Conservation (phyloP, 1,140 invertebrate genomes). For the Scaptomyza pallida region DNA sequence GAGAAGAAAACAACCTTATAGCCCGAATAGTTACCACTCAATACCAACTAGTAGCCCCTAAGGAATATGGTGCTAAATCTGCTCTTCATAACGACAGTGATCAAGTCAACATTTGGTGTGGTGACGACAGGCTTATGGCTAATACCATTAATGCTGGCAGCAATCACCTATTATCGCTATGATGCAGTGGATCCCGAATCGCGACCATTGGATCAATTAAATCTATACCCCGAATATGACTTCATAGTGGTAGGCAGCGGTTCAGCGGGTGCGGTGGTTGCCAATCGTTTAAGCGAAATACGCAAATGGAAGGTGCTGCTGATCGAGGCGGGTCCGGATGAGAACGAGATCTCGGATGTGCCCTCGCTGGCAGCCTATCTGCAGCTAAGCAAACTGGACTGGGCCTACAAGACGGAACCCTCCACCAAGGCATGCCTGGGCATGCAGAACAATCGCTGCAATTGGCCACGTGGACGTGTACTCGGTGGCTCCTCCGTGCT, state of each 20-base stretch:
- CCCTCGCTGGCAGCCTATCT: conserved; percentile 94
- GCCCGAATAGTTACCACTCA: too few species aligned
- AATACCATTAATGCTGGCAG: conserved; percentile 91
- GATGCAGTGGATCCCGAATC: conserved; percentile 92
- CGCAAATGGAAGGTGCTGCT: conserved; percentile 92
- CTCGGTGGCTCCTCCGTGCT: conserved; percentile 95
- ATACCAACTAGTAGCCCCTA: not conserved
- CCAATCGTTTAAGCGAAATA: conserved; percentile 94
- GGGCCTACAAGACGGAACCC: conserved; percentile 96
- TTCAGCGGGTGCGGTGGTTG: conserved; percentile 91
- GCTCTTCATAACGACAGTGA: conserved; percentile 89
- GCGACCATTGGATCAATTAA: conserved; percentile 86
- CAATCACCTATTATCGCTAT: conserved; percentile 92
- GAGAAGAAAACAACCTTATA: not conserved
- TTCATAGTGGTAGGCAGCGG: conserved; percentile 95
- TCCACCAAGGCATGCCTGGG: conserved; percentile 92
- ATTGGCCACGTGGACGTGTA: conserved; percentile 93
- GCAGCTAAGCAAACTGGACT: conserved; percentile 94
- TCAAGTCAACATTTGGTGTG: conserved; percentile 89
- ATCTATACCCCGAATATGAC: conserved; percentile 89
- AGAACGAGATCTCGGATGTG: conserved; percentile 95
- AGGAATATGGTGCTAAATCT: conserved; percentile 88
- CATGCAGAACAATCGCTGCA: conserved; percentile 90
- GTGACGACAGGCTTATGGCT: conserved; percentile 91
- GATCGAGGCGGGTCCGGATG: conserved; percentile 96